These are phyloP conservation scores for Engystomops pustulosus DNA, from an alignment of 2,113 vertebrate genomes.

Conservation along the genomic window DNA sequence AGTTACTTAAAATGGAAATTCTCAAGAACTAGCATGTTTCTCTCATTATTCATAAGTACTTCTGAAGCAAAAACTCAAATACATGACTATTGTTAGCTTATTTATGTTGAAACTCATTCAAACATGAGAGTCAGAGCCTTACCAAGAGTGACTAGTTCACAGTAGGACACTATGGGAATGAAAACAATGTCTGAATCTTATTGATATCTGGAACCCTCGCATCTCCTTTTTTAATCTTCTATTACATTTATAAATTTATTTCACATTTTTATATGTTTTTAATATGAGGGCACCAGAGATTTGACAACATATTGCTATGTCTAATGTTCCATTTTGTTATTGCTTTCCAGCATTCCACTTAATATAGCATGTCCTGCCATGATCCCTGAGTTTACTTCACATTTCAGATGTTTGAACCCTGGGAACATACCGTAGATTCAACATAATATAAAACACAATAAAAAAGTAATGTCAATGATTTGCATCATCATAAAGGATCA, in stretches of 20 bases:
- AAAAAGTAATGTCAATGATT: neutral
- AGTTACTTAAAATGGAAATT: neutral
- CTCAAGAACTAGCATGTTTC: neutral
- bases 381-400: neutral
- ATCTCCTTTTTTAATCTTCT: neutral
- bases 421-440: too few species aligned
- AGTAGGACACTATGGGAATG: conserved; percentile 2
- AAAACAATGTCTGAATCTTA: neutral
- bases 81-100: neutral
- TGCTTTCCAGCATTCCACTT: neutral
- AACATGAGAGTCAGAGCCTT: neutral
- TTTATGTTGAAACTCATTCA: conserved; percentile 4
- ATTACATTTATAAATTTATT: neutral
- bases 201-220: neutral
- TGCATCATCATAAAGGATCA: neutral
- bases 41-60: neutral
- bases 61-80: neutral
- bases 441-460: too few species aligned
- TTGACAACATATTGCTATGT: neutral
- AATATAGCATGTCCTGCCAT: neutral
- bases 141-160: conserved; percentile 3
- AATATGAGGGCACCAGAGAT: neutral
- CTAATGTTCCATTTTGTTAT: neutral
- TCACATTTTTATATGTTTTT: neutral
- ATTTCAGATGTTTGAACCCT: neutral